A percentile compares a stretch with the other conserved stretches of the same genome.
Conservation (phyloP, 2,113 vertebrate species). For the Machaerirhynchus nigripectus region DNA sequence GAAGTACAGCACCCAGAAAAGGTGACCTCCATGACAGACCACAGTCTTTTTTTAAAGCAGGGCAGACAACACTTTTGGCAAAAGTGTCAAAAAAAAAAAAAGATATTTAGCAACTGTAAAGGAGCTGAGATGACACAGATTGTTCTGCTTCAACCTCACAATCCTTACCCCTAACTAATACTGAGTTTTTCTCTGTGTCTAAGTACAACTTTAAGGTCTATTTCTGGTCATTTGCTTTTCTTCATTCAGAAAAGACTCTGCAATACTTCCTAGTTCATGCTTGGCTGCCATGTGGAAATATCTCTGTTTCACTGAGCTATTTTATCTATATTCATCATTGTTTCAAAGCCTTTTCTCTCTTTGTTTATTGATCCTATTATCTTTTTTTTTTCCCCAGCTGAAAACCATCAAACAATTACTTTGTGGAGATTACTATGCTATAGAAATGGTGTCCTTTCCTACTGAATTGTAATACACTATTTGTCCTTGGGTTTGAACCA, state of each 20-base stretch:
- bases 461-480: neutral
- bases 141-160: neutral
- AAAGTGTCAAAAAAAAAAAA: neutral
- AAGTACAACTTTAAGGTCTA: neutral
- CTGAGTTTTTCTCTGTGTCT: neutral
- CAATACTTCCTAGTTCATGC: neutral
- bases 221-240: neutral
- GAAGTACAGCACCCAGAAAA: neutral
- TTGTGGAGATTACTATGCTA: neutral
- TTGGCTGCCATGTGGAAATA: neutral
- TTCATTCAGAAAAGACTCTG: neutral
- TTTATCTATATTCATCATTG: neutral
- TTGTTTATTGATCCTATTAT: slow-evolving; percentile 23
- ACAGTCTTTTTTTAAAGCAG: neutral
- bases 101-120: neutral
- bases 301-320: neutral
- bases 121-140: neutral
- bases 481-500: slow-evolving; percentile 1
- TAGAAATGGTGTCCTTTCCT: neutral
- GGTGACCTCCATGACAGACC: neutral
- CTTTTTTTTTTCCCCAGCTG: slow-evolving; percentile 9
- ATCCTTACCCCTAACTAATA: neutral
- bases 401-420: neutral
- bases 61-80: neutral
- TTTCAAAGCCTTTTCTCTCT: slow-evolving; percentile 1